These are phyloP conservation scores for Amphiura filiformis DNA, from an alignment of 35 echinoderm and acorn worm genomes.

Conservation along the genomic window DNA sequence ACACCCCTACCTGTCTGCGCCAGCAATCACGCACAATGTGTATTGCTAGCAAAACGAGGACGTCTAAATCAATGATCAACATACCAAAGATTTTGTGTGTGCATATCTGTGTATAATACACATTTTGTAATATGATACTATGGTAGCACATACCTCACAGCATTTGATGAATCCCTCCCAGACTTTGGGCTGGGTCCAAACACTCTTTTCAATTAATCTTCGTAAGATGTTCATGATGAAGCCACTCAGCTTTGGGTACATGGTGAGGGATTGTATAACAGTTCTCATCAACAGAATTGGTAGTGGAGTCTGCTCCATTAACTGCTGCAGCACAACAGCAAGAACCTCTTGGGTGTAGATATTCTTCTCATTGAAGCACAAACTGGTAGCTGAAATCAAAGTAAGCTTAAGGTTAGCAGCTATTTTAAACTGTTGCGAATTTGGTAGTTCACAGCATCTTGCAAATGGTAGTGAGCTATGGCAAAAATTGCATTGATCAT, in stretches of 20 bases:
- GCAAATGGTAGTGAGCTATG: too few species aligned
- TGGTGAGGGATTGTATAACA: constrained; percentile 92
- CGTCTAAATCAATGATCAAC: too few species aligned
- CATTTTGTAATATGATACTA: too few species aligned
- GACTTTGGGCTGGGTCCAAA: constrained; percentile 88
- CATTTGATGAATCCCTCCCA: constrained; percentile 99
- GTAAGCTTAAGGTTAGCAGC: neutral
- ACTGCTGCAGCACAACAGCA: constrained; percentile 96
- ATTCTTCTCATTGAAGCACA: constrained; percentile 95
- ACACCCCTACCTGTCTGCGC: too few species aligned
- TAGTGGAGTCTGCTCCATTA: constrained; percentile 87
- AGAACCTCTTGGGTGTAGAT: constrained; percentile 94
- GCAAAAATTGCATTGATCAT: too few species aligned
- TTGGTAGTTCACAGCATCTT: too few species aligned
- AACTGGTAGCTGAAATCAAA: constrained; percentile 67
- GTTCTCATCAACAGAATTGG: constrained; percentile 89
- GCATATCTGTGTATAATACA: too few species aligned
- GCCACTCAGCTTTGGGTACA: constrained; percentile 90
- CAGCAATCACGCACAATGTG: too few species aligned
- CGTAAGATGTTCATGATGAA: constrained; percentile 97
- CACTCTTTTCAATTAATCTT: constrained; percentile 84
- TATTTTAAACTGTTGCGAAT: too few species aligned
- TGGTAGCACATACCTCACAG: constrained; percentile 75
- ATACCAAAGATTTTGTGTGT: too few species aligned
- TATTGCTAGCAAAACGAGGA: neutral